Evolutionary conservation across 2,113 vertebrate species (phyloP).

Genomic region (Eurystomus gularis): DNA sequence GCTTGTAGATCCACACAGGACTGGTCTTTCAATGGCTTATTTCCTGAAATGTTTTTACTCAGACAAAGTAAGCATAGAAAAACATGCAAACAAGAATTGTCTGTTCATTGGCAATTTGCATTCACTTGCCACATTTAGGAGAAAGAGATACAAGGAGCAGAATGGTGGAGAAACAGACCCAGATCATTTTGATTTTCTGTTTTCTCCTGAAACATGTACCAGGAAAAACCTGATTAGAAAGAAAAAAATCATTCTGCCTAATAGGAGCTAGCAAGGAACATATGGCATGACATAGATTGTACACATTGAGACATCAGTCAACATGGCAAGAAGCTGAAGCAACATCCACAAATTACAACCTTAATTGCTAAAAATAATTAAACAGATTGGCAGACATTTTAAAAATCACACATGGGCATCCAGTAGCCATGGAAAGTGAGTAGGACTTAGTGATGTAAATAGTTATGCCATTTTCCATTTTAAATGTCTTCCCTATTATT

Average conservation of each 20-base stretch:
- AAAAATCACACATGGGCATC: neutral
- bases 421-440: slow-evolving; percentile 3
- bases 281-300: slow-evolving; percentile 46
- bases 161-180: neutral
- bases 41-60: neutral
- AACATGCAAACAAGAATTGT: neutral
- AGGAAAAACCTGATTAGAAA: slow-evolving; percentile 19
- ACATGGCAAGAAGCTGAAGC: slow-evolving; percentile 47
- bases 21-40: neutral
- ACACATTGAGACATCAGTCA: slow-evolving; percentile 55
- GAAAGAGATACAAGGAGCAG: neutral
- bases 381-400: slow-evolving; percentile 42
- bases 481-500: neutral
- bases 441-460: slow-evolving; percentile 8
- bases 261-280: slow-evolving; percentile 34
- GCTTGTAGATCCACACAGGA: neutral
- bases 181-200: neutral
- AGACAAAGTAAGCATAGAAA: neutral
- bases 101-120: neutral
- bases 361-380: slow-evolving; percentile 65
- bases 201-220: neutral
- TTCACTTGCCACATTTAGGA: neutral
- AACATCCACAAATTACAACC: slow-evolving; percentile 55
- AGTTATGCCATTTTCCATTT: neutral
- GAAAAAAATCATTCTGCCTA: slow-evolving; percentile 20